Evolutionary conservation across 2,888 invertebrate species (phyloP).

Genomic region (Ernsta delagoae): DNA sequence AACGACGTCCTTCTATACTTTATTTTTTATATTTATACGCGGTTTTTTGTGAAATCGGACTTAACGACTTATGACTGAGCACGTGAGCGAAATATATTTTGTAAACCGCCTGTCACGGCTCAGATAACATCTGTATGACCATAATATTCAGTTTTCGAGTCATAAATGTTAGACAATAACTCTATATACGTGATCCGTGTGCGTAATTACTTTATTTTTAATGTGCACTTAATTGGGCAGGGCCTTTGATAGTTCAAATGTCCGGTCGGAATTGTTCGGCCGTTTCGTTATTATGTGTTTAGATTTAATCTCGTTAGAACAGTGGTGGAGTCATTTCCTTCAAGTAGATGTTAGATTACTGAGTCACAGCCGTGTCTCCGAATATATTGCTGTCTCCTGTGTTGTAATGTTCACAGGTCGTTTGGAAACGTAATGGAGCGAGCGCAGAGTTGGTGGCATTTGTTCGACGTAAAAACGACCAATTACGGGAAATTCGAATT

Average conservation of each 20-base stretch:
- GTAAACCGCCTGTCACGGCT: slow-evolving; percentile 60
- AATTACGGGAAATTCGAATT: not conserved
- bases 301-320: slow-evolving; percentile 33
- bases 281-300: slow-evolving; percentile 25
- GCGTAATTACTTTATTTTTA: slow-evolving; percentile 61
- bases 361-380: slow-evolving; percentile 26
- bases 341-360: slow-evolving; percentile 36
- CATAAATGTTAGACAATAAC: slow-evolving; percentile 74
- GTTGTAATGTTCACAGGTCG: slow-evolving; percentile 22
- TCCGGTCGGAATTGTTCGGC: slow-evolving; percentile 34
- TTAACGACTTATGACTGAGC: slow-evolving; percentile 75
- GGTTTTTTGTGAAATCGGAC: slow-evolving; percentile 56
- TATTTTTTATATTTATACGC: slow-evolving; percentile 62
- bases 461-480: slow-evolving; percentile 4
- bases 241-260: slow-evolving; percentile 41
- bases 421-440: slow-evolving; percentile 4
- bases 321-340: slow-evolving; percentile 34
- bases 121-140: slow-evolving; percentile 73
- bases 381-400: slow-evolving; percentile 23
- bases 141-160: slow-evolving; percentile 65
- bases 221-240: slow-evolving; percentile 53
- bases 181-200: slow-evolving; percentile 75
- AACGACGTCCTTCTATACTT: slow-evolving; percentile 63
- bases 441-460: slow-evolving; percentile 15
- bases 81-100: slow-evolving; percentile 78